Percentiles rank a stretch among this genome's conserved stretches.
These are phyloP conservation scores for Drosophila grimshawi DNA, from an alignment of 1,140 invertebrate species.

Conservation along the genomic window DNA sequence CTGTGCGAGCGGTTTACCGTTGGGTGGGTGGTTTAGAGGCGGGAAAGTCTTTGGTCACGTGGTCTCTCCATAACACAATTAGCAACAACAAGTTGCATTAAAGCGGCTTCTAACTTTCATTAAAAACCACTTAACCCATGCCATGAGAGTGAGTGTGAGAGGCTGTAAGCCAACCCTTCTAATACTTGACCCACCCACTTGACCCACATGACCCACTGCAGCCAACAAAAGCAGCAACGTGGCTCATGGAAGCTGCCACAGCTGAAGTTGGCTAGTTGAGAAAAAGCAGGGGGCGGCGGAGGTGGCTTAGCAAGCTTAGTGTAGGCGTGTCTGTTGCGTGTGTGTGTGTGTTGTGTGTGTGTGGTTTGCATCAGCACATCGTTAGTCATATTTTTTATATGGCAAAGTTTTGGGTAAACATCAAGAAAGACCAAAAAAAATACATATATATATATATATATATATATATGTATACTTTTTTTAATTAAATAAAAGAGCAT, in stretches of 20 bases:
- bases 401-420: constrained; percentile 59
- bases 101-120: constrained; percentile 81
- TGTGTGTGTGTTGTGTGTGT: constrained; percentile 12
- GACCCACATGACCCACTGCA: constrained; percentile 70
- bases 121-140: constrained; percentile 79
- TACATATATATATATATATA: constrained; percentile 4
- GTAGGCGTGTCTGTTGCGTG: constrained; percentile 53
- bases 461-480: constrained; percentile 52
- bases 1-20: neutral
- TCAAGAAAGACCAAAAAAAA: constrained; percentile 45
- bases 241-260: constrained; percentile 51
- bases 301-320: constrained; percentile 55
- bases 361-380: constrained; percentile 54
- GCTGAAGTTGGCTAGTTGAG: constrained; percentile 1
- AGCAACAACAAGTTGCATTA: constrained; percentile 74
- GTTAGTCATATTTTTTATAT: constrained; percentile 72
- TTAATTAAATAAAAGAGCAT: constrained; percentile 77
- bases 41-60: constrained; percentile 41
- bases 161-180: constrained; percentile 49
- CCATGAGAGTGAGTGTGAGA: constrained; percentile 13
- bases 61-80: constrained; percentile 57
- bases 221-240: constrained; percentile 35
- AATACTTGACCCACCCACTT: constrained; percentile 69
- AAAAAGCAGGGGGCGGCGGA: constrained; percentile 12
- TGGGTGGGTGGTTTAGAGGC: neutral